phyloP scores from a whole-genome alignment of 1,140 invertebrate species.

The Drosophila varians region DNA sequence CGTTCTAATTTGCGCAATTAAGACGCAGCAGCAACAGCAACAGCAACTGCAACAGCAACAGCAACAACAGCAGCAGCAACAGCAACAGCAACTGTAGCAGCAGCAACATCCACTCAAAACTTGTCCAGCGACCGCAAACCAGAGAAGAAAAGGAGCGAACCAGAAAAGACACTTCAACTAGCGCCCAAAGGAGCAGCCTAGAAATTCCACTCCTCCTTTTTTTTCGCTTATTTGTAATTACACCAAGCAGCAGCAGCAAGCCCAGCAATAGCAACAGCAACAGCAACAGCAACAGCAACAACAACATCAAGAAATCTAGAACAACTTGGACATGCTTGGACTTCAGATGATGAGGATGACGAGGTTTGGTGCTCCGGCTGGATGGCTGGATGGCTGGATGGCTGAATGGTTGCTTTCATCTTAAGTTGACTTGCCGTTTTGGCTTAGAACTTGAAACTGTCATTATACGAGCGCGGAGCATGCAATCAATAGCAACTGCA shows the following conservation, averaged over 20 bases:
- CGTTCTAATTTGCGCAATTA: slow-evolving; percentile 82
- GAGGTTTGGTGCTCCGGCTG: slow-evolving; percentile 47
- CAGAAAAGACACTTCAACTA: slow-evolving; percentile 75
- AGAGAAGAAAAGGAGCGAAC: slow-evolving; percentile 41
- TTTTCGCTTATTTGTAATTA: slow-evolving; percentile 72
- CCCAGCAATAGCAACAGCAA: slow-evolving; percentile 10
- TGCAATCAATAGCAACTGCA: slow-evolving; percentile 68
- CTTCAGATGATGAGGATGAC: slow-evolving; percentile 65
- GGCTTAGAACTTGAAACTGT: slow-evolving; percentile 82
- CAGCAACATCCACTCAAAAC: slow-evolving; percentile 68
- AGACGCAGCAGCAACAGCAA: slow-evolving; percentile 56
- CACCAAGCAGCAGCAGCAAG: slow-evolving; percentile 39
- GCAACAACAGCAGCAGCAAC: slow-evolving; percentile 14
- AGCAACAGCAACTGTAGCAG: slow-evolving; percentile 19
- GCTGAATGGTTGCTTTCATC: slow-evolving; percentile 42
- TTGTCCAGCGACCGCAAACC: slow-evolving; percentile 62
- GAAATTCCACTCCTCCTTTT: slow-evolving; percentile 49
- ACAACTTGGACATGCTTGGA: slow-evolving; percentile 77
- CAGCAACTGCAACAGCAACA: slow-evolving; percentile 15
- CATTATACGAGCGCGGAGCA: slow-evolving; percentile 78
- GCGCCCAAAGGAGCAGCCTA: slow-evolving; percentile 78
- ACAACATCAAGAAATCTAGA: slow-evolving; percentile 62
- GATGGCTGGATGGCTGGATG: slow-evolving; percentile 20
- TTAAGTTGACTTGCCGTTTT: slow-evolving; percentile 67
- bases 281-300: slow-evolving; percentile 14